Evolutionary conservation across 2,797 vertebrate species (phyloP).

Genomic region (Tragelaphus oryx): DNA sequence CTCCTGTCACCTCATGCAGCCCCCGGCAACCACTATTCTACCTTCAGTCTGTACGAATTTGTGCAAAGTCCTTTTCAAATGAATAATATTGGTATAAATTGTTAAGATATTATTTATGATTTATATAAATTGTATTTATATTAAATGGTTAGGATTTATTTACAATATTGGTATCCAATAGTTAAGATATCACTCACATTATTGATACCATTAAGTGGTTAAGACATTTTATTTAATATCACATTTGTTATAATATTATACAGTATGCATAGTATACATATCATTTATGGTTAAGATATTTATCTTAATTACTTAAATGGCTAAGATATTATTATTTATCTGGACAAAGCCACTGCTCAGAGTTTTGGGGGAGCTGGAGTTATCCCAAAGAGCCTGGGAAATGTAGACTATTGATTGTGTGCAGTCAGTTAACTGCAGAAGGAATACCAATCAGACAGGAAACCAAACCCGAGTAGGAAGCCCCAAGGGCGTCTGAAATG

Average conservation of each 20-base stretch:
- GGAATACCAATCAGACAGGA: constrained; percentile 21
- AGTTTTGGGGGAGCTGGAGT: constrained; percentile 2
- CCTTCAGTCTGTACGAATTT: neutral
- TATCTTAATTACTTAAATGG: neutral
- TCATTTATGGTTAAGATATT: neutral
- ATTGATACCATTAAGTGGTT: neutral
- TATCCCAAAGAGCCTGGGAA: constrained; percentile 18
- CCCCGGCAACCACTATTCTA: neutral
- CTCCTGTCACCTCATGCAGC: neutral
- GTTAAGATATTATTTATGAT: neutral
- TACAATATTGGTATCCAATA: neutral
- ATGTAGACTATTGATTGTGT: neutral
- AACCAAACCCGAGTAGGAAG: neutral
- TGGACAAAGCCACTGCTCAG: neutral
- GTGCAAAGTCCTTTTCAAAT: neutral
- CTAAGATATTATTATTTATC: constrained; percentile 6
- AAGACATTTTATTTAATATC: neutral
- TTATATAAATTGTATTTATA: neutral
- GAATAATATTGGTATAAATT: neutral
- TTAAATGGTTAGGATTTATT: neutral
- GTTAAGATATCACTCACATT: neutral
- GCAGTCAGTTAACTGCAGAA: neutral
- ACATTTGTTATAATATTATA: neutral
- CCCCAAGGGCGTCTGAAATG: neutral
- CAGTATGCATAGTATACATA: neutral